Percentiles rank a stretch among this genome's conserved stretches.
These are phyloP conservation scores for Acrossocheilus wenchowensis DNA, from an alignment of 2,797 vertebrate genomes.

Conservation along the genomic window DNA sequence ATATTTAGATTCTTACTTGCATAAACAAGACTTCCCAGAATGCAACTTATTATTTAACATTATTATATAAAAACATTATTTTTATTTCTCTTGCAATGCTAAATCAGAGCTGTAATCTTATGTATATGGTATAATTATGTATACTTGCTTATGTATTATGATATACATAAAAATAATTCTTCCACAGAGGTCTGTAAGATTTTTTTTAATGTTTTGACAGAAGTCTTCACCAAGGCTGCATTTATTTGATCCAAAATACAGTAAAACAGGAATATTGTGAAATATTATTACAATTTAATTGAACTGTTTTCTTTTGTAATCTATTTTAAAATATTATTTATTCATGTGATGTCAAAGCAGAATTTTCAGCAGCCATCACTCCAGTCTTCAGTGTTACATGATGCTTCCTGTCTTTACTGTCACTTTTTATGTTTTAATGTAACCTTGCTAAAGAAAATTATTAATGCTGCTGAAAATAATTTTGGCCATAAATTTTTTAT, in stretches of 20 bases:
- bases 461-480: not conserved
- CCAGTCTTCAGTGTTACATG: too few species aligned
- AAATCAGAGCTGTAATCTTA: not conserved
- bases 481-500: not conserved
- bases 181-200: not conserved
- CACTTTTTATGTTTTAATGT: too few species aligned
- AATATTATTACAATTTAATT: too few species aligned
- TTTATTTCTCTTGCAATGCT: not conserved
- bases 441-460: too few species aligned
- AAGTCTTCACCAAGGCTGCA: not conserved
- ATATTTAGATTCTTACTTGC: not conserved
- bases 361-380: too few species aligned
- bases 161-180: not conserved
- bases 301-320: too few species aligned
- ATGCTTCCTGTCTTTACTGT: too few species aligned
- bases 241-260: not conserved
- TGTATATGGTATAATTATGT: too few species aligned
- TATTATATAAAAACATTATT: not conserved
- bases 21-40: not conserved
- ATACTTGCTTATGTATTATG: not conserved
- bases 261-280: not conserved
- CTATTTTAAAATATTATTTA: too few species aligned
- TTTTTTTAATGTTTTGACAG: not conserved
- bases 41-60: too few species aligned
- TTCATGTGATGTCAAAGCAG: too few species aligned